These are phyloP conservation scores for Adrianichthys oophorus DNA, from an alignment of 2,797 vertebrate genomes.

Conservation along the genomic window DNA sequence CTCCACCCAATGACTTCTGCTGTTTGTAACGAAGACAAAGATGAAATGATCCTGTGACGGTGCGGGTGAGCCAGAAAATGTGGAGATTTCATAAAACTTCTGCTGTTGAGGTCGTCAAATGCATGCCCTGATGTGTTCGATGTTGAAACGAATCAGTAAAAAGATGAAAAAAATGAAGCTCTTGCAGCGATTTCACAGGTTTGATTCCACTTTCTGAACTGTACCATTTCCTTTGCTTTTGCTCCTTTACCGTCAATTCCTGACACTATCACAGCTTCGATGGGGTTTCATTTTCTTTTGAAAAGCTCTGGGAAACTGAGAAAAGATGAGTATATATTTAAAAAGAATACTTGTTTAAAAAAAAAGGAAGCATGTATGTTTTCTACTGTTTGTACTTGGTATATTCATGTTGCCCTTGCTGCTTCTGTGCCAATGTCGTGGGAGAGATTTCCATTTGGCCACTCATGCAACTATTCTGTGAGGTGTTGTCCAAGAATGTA, in stretches of 20 bases:
- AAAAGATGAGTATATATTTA: slow-evolving; percentile 78
- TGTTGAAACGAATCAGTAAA: slow-evolving; percentile 71
- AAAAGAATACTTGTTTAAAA: slow-evolving; percentile 59
- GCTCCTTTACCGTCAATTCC: slow-evolving; percentile 14
- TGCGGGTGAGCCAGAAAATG: slow-evolving; percentile 45
- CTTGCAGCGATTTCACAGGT: slow-evolving; percentile 39
- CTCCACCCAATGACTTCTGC: slow-evolving; percentile 39
- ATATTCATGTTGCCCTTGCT: slow-evolving; percentile 95
- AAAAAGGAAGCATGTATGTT: slow-evolving; percentile 93
- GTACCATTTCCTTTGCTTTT: slow-evolving; percentile 42
- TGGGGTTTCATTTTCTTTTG: slow-evolving; percentile 83
- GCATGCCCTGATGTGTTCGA: slow-evolving; percentile 84
- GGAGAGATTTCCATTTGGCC: slow-evolving; percentile 82
- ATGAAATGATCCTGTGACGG: slow-evolving; percentile 19
- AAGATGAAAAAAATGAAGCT: slow-evolving; percentile 44
- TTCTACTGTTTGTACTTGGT: slow-evolving; percentile 99
- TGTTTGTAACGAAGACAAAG: slow-evolving; percentile 52
- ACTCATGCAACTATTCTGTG: slow-evolving; percentile 90
- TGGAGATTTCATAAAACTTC: slow-evolving; percentile 49
- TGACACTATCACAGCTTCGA: slow-evolving; percentile 79
- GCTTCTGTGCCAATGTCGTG: slow-evolving; percentile 98
- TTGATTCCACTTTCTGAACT: slow-evolving; percentile 57
- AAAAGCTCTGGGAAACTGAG: slow-evolving; percentile 74
- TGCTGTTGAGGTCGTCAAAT: slow-evolving; percentile 73
- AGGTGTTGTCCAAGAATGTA: slow-evolving; percentile 98